Base-by-base conservation (phyloP, 2,888 invertebrate genomes). In the Dinocampus coccinellae region DNA sequence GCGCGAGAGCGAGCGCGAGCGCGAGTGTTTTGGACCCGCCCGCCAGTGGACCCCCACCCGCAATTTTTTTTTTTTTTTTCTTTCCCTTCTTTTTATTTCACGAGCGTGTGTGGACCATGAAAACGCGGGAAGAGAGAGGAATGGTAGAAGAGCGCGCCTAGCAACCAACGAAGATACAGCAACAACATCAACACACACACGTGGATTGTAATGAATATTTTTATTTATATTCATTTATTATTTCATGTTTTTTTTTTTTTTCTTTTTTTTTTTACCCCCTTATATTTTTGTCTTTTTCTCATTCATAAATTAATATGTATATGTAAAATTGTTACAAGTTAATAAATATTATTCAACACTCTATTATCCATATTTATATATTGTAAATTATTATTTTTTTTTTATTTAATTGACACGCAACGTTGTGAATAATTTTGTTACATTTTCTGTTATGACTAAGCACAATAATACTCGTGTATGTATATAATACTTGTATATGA, bases 171-270 rank as follows among this genome's bases (percentile, higher is more conserved):
- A 82, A 73, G 81, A 83, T 77, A 79, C 79, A 80, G 79, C 80
- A 83, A 84, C 79, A 84, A 80, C 75, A 79, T 79, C 78, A 81
- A 84, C 78, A 84, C 80, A 78, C 80, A 78, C 84, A 84, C 84
- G 84, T 83, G 84, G 82, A 65, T 36, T 53, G 55, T 55, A 42
- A 34, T 42, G 16, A 11, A 33, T 42, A 33, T 58, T 26, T 58
- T 29, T 42, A 11, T 39, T 64, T 33, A n/a, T 39, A 24, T 39
- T 24, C 10, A 58, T 3, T 60, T 42, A 20, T 61, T 33, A 62
- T 33, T 63, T 29, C 22, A 60, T 58, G 33, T 33, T 55, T 11
- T 42, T 42, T 36, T n/a, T 13, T 20, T 26, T 42, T 16, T 65
- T 26, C 53, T 20, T 65, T 9, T n/a, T n/a, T n/a, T n/a, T n/a